These are phyloP conservation scores for Onthophagus sagittarius DNA, from an alignment of 2,888 invertebrate genomes.

Conservation along the genomic window DNA sequence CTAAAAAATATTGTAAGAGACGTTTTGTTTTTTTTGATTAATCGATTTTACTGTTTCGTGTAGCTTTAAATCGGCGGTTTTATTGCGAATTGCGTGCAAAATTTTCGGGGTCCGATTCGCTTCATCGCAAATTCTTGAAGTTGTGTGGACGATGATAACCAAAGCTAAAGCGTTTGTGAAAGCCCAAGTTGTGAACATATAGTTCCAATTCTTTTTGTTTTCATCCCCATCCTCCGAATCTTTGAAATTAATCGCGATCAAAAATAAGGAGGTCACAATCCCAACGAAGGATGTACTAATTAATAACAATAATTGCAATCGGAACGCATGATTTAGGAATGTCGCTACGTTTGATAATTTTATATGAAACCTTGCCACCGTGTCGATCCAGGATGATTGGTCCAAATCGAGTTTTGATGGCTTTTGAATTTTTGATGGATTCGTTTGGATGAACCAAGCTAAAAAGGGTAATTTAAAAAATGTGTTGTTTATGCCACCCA, in stretches of 20 bases:
- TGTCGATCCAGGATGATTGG: constrained; percentile 32
- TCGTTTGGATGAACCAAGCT: constrained; percentile 23
- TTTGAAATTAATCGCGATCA: constrained; percentile 34
- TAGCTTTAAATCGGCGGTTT: constrained; percentile 33
- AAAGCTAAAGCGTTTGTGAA: constrained; percentile 36
- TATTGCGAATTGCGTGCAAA: constrained; percentile 39
- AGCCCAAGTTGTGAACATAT: constrained; percentile 36
- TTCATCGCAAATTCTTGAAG: constrained; percentile 37
- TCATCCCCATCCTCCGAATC: constrained; percentile 22
- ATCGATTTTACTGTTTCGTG: constrained; percentile 38
- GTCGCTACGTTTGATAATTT: constrained; percentile 36
- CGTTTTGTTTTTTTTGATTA: too few species aligned
- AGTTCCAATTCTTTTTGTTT: constrained; percentile 19
- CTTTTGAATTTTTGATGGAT: neutral
- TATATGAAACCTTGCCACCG: constrained; percentile 35
- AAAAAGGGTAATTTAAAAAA: constrained; percentile 4
- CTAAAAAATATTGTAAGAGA: constrained; percentile 32
- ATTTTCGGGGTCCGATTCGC: constrained; percentile 38
- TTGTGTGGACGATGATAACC: constrained; percentile 35
- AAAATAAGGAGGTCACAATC: constrained; percentile 36
- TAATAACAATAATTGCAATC: constrained; percentile 36
- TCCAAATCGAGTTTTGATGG: constrained; percentile 3
- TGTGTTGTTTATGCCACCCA: too few species aligned
- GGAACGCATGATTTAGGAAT: constrained; percentile 36
- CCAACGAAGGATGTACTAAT: constrained; percentile 37